phyloP scores from a whole-genome alignment of 2,888 invertebrate genomes.

The Beris chalybata region DNA sequence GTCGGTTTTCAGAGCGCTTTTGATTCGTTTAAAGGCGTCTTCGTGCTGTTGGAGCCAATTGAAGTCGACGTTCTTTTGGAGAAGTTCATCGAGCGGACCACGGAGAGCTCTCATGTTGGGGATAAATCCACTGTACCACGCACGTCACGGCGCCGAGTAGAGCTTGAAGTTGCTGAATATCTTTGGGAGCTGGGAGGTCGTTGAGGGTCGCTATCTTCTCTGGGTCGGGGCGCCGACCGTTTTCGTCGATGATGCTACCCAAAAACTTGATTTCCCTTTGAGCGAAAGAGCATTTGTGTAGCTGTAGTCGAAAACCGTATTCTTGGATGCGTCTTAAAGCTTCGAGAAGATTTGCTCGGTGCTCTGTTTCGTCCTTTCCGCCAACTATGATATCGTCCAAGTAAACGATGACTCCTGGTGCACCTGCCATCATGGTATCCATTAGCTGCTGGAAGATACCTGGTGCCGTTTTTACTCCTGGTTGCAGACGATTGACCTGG shows the following conservation, averaged over 20 bases:
- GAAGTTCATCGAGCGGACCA: conserved; percentile 8
- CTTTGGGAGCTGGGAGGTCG: conserved; percentile 10
- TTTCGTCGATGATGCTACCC: conserved; percentile 16
- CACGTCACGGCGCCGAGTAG: conserved; percentile 17
- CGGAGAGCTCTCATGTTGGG: not conserved
- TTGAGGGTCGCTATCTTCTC: conserved; percentile 2
- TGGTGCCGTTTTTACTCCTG: conserved; percentile 26
- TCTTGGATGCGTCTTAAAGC: not conserved
- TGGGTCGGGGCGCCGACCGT: conserved; percentile 15
- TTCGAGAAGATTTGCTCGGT: not conserved
- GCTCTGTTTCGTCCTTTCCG: not conserved
- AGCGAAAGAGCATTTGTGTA: conserved; percentile 21
- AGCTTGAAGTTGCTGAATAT: conserved; percentile 14
- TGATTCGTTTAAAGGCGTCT: not conserved
- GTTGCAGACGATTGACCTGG: not conserved
- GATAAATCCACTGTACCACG: conserved; percentile 20
- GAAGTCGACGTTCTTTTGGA: conserved; percentile 1
- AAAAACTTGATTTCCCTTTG: conserved; percentile 17
- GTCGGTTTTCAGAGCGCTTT: not conserved
- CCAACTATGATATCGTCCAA: not conserved
- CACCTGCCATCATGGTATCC: too few relatives aligned
- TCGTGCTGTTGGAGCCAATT: not conserved
- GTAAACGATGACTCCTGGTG: not conserved
- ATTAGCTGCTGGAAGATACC: not conserved
- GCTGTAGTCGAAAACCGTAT: conserved; percentile 3